These are phyloP conservation scores for Pseudois nayaur DNA, from an alignment of 2,113 vertebrate genomes.

Conservation along the genomic window DNA sequence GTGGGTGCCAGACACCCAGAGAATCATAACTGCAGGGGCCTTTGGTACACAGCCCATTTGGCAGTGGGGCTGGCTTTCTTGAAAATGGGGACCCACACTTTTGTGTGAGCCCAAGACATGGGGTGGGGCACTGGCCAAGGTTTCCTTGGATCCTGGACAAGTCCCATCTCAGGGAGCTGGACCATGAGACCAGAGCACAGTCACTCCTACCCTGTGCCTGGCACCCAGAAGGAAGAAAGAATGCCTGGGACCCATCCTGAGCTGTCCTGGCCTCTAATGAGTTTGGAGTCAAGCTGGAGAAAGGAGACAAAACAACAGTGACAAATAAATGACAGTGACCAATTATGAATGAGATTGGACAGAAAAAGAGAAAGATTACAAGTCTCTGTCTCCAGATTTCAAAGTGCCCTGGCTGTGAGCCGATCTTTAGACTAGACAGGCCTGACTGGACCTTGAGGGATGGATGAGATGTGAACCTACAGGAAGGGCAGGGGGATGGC, in stretches of 20 bases:
- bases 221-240: neutral
- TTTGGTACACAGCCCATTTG: accelerated
- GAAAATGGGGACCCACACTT: neutral
- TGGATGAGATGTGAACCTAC: neutral
- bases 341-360: accelerated
- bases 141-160: neutral
- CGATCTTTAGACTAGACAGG: neutral
- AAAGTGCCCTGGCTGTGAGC: too few relatives aligned
- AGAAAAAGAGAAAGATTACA: neutral
- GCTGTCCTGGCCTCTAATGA: neutral
- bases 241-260: accelerated
- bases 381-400: neutral
- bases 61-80: neutral
- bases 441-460: neutral
- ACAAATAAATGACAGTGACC: accelerated
- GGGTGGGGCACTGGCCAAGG: accelerated
- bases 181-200: accelerated
- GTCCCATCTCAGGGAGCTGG: neutral
- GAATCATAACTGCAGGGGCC: neutral
- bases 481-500: neutral
- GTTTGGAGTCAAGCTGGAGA: neutral
- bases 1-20: too few relatives aligned
- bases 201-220: accelerated
- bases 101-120: neutral
- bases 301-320: neutral